Conservation (phyloP, 2,113 vertebrate genomes). For the Lucifuga dentata region DNA sequence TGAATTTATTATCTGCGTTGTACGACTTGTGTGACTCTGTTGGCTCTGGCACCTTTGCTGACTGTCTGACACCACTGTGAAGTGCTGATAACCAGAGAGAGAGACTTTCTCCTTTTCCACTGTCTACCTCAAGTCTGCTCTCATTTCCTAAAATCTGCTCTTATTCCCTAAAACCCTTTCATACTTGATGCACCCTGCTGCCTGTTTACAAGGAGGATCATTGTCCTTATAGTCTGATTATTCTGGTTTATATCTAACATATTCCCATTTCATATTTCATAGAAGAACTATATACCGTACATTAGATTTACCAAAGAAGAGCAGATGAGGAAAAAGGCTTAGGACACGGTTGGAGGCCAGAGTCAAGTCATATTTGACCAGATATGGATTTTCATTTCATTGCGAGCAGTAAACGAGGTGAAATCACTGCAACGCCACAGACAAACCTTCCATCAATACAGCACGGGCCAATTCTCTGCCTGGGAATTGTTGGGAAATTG, state of each 20-base stretch:
- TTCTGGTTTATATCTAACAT: constrained; percentile 1
- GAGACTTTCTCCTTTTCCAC: neutral
- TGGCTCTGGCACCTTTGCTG: constrained; percentile 19
- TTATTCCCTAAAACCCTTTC: neutral
- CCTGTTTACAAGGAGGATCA: constrained; percentile 9
- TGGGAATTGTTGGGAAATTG: constrained; percentile 65
- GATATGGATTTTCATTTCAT: constrained; percentile 65
- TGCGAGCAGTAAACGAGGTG: constrained; percentile 39
- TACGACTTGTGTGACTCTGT: constrained; percentile 2
- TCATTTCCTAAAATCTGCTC: neutral
- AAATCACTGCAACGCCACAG: constrained; percentile 42
- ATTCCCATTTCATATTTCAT: constrained; percentile 5
- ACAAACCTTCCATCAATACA: constrained; percentile 57
- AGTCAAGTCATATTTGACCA: constrained; percentile 51
- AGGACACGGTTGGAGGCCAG: constrained; percentile 37
- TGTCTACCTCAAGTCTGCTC: constrained; percentile 8
- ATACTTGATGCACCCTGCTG: constrained; percentile 7
- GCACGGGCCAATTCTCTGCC: constrained; percentile 27
- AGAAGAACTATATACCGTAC: constrained; percentile 22
- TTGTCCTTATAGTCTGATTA: constrained; percentile 7
- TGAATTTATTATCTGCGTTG: constrained; percentile 13
- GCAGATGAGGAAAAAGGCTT: constrained; percentile 17
- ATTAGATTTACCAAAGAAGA: constrained; percentile 28
- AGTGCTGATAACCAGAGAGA: constrained; percentile 34
- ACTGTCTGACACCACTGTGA: neutral